Percentiles rank a stretch among this genome's conserved stretches.
phyloP scores from a whole-genome alignment of 2,113 vertebrate species.

The Ceyx cyanopectus region DNA sequence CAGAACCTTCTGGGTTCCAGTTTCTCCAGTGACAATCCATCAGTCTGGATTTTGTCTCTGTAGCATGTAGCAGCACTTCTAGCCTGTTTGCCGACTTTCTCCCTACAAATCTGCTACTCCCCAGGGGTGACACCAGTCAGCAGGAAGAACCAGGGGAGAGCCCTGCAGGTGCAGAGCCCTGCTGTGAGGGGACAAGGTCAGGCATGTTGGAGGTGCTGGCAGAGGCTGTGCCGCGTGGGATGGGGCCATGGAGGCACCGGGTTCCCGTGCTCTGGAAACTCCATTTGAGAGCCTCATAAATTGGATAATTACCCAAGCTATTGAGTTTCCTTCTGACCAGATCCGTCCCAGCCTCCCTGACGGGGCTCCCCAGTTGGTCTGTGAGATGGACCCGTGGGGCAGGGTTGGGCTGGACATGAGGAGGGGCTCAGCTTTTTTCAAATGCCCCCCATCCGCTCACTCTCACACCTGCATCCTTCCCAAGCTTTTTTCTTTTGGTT shows the following conservation, averaged over 20 bases:
- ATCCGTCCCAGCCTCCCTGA: conserved; percentile 37
- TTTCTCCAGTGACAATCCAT: background rate
- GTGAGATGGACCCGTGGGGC: conserved; percentile 2
- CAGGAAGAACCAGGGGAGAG: background rate
- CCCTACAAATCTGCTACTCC: conserved; percentile 11
- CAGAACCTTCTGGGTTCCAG: background rate
- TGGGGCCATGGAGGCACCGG: background rate
- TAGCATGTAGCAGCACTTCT: accelerated
- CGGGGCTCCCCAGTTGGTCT: conserved; percentile 13
- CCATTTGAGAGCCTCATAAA: conserved; percentile 66
- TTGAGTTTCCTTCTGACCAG: conserved; percentile 68
- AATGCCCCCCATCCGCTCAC: background rate
- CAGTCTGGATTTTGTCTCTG: accelerated
- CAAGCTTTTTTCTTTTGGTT: background rate
- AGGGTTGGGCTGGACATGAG: background rate
- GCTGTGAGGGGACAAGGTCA: background rate
- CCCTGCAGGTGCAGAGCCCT: conserved; percentile 36
- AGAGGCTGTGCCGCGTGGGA: background rate
- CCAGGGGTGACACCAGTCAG: background rate
- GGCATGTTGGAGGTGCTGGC: background rate
- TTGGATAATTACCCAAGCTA: conserved; percentile 58
- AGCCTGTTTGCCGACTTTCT: background rate
- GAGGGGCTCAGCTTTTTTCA: background rate
- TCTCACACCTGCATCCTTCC: conserved; percentile 17
- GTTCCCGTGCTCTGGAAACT: conserved; percentile 48